Evolutionary conservation across 2,113 vertebrate species (phyloP).

Genomic region (Hippocampus guttulatus): DNA sequence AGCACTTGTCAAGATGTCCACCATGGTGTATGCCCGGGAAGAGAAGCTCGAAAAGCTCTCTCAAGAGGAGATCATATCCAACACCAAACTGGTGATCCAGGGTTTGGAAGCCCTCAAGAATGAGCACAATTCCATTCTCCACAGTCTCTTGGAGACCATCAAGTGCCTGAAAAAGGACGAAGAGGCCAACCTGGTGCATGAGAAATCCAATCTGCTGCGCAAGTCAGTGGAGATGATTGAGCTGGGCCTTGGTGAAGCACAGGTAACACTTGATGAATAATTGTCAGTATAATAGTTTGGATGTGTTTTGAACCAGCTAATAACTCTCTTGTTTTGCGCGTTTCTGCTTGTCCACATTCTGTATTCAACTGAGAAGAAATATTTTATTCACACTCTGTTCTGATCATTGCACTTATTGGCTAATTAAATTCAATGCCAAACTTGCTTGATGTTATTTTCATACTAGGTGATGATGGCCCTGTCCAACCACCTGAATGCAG

Average conservation of each 20-base stretch:
- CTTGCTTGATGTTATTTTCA: slow-evolving; percentile 3
- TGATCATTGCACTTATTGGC: neutral
- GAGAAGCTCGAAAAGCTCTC: slow-evolving; percentile 91
- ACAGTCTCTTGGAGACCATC: slow-evolving; percentile 94
- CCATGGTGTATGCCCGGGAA: slow-evolving; percentile 88
- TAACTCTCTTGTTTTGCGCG: neutral
- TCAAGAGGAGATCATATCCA: slow-evolving; percentile 98
- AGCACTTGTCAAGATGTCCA: slow-evolving; percentile 78
- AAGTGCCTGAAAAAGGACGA: slow-evolving; percentile 98
- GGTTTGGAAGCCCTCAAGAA: slow-evolving; percentile 95
- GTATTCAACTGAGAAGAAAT: slow-evolving; percentile 3
- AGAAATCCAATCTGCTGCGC: slow-evolving; percentile 93
- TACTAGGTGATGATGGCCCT: slow-evolving; percentile 96
- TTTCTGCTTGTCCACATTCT: slow-evolving; percentile 22
- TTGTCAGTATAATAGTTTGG: neutral
- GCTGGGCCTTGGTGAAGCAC: slow-evolving; percentile 92
- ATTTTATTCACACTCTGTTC: slow-evolving; percentile 27
- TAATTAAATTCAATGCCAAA: neutral
- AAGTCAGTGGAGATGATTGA: slow-evolving; percentile 98
- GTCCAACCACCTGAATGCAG: slow-evolving; percentile 91
- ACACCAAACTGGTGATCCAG: slow-evolving; percentile 95
- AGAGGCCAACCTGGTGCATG: slow-evolving; percentile 93
- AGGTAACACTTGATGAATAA: slow-evolving; percentile 69
- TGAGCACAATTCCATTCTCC: slow-evolving; percentile 96
- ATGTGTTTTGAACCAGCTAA: neutral